A percentile compares a stretch with the other conserved stretches of the same genome.
phyloP scores from a whole-genome alignment of 1,140 invertebrate genomes.

The Pseudomyrmex pallidus region DNA sequence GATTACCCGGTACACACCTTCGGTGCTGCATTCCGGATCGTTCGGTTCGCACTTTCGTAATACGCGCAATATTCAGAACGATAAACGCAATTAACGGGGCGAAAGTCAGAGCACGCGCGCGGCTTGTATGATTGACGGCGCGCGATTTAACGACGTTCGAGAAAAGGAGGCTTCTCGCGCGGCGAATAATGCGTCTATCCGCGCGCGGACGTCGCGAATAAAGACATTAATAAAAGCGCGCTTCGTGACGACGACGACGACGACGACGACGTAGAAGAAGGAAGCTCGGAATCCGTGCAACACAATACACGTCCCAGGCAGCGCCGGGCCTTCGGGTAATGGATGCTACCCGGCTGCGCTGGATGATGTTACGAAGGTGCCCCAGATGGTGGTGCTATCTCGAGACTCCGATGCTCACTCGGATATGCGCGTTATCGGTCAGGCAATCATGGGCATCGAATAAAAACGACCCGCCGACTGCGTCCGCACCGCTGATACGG shows the following conservation, averaged over 20 bases:
- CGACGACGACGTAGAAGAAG: conserved; percentile 27
- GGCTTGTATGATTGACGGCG: conserved; percentile 58
- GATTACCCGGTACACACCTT: conserved; percentile 23
- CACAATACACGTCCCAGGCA: conserved; percentile 59
- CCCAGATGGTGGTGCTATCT: conserved; percentile 71
- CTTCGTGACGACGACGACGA: conserved; percentile 67
- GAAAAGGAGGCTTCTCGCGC: neutral
- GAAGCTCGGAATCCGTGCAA: conserved; percentile 63
- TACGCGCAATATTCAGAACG: conserved; percentile 27
- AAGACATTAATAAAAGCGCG: conserved; percentile 76
- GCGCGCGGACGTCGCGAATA: conserved; percentile 67
- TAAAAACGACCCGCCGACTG: conserved; percentile 59
- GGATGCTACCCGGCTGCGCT: conserved; percentile 52
- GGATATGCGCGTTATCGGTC: conserved; percentile 70
- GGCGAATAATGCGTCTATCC: conserved; percentile 65
- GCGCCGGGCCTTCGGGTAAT: conserved; percentile 49
- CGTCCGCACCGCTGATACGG: conserved; percentile 47
- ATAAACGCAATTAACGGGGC: conserved; percentile 62
- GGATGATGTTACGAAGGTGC: conserved; percentile 68
- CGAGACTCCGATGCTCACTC: conserved; percentile 61
- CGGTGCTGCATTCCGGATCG: conserved; percentile 35
- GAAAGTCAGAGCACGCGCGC: conserved; percentile 45
- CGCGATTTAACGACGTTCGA: conserved; percentile 29
- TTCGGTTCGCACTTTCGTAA: conserved; percentile 40
- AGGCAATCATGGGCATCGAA: conserved; percentile 67